phyloP scores from a whole-genome alignment of 1,140 invertebrate genomes.

The Pseudachorutes palmiensis region DNA sequence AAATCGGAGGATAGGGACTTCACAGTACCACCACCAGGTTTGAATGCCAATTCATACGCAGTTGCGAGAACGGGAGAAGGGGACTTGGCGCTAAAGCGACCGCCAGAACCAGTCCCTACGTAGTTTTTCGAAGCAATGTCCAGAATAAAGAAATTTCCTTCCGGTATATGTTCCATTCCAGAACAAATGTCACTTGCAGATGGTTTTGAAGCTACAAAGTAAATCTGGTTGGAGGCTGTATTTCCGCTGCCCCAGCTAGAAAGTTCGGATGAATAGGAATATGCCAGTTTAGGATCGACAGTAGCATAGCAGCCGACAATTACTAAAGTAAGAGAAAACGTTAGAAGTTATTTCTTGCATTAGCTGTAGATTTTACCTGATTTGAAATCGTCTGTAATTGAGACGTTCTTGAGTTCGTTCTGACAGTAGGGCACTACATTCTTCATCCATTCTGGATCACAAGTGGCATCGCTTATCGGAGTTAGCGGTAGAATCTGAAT shows the following conservation, averaged over 20 bases:
- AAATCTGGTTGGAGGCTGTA: slow-evolving; percentile 28
- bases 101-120: slow-evolving; percentile 10
- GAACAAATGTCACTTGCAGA: slow-evolving; percentile 26
- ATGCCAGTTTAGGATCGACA: slow-evolving; percentile 26
- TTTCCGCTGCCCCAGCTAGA: slow-evolving; percentile 33
- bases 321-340: slow-evolving; percentile 15
- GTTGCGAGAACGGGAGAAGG: slow-evolving; percentile 19
- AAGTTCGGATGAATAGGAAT: slow-evolving; percentile 21
- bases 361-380: too few species aligned
- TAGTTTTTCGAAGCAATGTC: slow-evolving; percentile 24
- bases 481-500: slow-evolving; percentile 34
- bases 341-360: not conserved
- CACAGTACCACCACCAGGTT: slow-evolving; percentile 26
- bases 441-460: slow-evolving; percentile 29
- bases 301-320: slow-evolving; percentile 30
- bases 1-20: not conserved
- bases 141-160: slow-evolving; percentile 27
- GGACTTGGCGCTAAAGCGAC: slow-evolving; percentile 13
- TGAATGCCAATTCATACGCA: slow-evolving; percentile 22
- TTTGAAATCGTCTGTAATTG: slow-evolving; percentile 31
- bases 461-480: slow-evolving; percentile 28
- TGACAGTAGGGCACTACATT: slow-evolving; percentile 23
- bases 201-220: slow-evolving; percentile 28
- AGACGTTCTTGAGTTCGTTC: slow-evolving; percentile 19
- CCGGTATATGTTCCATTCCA: slow-evolving; percentile 18